Evolutionary conservation across 1,140 invertebrate species (phyloP).

Genomic region (Macrotrachela quadricornifera): DNA sequence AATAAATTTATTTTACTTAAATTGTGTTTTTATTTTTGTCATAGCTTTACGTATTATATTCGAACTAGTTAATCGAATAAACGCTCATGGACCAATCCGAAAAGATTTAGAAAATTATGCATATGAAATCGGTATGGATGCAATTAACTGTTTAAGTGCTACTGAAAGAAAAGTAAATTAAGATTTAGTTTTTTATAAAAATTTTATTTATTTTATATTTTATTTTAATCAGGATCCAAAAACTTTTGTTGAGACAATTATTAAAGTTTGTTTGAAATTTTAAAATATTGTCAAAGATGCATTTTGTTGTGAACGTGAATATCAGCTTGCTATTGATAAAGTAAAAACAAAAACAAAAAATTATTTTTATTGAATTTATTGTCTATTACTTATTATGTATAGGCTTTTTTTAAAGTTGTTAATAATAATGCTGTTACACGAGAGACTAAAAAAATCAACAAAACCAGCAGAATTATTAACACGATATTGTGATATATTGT

Average conservation of each 20-base stretch:
- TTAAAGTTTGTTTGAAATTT: constrained; percentile 95
- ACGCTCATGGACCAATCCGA: constrained; percentile 69
- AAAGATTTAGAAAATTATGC: constrained; percentile 76
- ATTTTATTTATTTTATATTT: neutral
- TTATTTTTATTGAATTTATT: too few species aligned
- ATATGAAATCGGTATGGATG: constrained; percentile 63
- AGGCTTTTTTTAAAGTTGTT: constrained; percentile 89
- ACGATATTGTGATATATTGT: constrained; percentile 83
- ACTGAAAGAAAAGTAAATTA: constrained; percentile 23
- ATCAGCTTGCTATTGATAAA: constrained; percentile 83
- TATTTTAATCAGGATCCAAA: constrained; percentile 59
- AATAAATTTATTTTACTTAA: neutral
- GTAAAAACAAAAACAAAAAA: too few species aligned
- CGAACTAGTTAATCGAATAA: constrained; percentile 70
- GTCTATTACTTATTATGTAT: constrained; percentile 28
- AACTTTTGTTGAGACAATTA: constrained; percentile 81
- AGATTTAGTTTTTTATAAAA: neutral
- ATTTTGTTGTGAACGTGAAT: constrained; percentile 87
- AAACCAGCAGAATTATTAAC: constrained; percentile 89
- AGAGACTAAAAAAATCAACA: constrained; percentile 59
- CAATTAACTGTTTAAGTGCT: constrained; percentile 56
- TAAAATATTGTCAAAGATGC: constrained; percentile 72
- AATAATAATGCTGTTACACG: constrained; percentile 84
- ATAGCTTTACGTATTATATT: constrained; percentile 82
- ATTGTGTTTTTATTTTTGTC: neutral